phyloP scores from a whole-genome alignment of 2,797 vertebrate species.

The Betta splendens region DNA sequence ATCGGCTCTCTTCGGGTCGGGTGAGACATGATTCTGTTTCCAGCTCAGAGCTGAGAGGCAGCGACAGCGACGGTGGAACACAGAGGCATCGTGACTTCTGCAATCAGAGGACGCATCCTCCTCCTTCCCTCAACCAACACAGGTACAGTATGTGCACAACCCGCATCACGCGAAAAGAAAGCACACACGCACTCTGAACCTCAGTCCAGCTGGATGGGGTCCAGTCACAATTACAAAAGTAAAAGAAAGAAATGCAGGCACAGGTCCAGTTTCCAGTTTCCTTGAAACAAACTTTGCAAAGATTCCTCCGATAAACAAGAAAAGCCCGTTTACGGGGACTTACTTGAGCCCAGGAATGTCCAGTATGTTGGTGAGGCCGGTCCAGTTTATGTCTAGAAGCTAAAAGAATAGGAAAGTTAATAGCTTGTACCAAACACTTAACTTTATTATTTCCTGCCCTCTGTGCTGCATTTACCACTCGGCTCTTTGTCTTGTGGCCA shows the following conservation, averaged over 20 bases:
- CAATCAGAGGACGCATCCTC: too few species aligned
- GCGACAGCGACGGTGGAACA: background rate
- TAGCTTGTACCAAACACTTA: conserved; percentile 28
- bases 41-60: conserved; percentile 20
- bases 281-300: background rate
- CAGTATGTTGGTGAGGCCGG: conserved; percentile 95
- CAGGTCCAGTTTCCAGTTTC: background rate
- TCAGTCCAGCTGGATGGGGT: too few species aligned
- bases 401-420: conserved; percentile 63
- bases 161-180: too few species aligned
- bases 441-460: conserved; percentile 26
- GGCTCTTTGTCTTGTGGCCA: conserved; percentile 13
- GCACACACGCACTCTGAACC: too few species aligned
- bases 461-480: conserved; percentile 23
- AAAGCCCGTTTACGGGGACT: conserved; percentile 63
- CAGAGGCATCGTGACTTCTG: too few species aligned
- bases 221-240: too few species aligned
- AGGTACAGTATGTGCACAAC: too few species aligned
- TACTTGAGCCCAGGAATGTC: conserved; percentile 97
- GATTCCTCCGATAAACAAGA: background rate
- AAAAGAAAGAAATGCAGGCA: background rate
- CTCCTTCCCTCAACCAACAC: too few species aligned
- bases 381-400: conserved; percentile 98
- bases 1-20: conserved; percentile 21
- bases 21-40: conserved; percentile 28